Evolutionary conservation across 1,140 invertebrate species (phyloP).

Genomic region (Chironomus tepperi): DNA sequence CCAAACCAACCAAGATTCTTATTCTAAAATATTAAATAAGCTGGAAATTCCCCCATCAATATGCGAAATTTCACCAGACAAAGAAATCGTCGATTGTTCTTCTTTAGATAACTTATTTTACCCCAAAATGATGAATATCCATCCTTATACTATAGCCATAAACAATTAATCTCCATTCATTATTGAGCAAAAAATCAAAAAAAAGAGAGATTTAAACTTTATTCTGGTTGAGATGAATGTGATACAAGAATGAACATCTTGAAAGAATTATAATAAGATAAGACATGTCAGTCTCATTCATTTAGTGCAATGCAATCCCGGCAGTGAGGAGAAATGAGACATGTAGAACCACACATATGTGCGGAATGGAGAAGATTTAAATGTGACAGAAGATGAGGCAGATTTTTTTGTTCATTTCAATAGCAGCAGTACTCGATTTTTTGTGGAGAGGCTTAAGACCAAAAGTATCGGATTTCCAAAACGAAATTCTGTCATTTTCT

Average conservation of each 20-base stretch:
- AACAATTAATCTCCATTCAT: conserved; percentile 11
- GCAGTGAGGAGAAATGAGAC: not conserved
- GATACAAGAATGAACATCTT: not conserved
- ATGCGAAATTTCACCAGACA: too few relatives aligned
- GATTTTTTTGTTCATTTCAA: not conserved
- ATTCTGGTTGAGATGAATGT: too few relatives aligned
- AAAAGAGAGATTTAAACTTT: too few relatives aligned
- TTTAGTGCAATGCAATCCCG: not conserved
- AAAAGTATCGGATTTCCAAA: conserved; percentile 18
- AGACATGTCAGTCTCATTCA: not conserved
- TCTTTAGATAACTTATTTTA: too few relatives aligned
- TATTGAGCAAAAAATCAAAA: not conserved
- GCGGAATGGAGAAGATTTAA: not conserved
- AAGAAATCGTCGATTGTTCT: too few relatives aligned
- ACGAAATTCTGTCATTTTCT: too few relatives aligned
- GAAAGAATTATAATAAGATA: not conserved
- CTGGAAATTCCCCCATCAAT: too few relatives aligned
- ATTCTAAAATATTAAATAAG: too few relatives aligned
- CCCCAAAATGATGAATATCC: too few relatives aligned
- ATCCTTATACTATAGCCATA: not conserved
- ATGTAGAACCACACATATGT: not conserved
- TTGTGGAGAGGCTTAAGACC: not conserved
- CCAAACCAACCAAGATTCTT: too few relatives aligned
- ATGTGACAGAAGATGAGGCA: conserved; percentile 1
- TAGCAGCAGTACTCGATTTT: not conserved